Conservation (phyloP, 1,140 invertebrate species). For the Oncopodura yosiiana region DNA sequence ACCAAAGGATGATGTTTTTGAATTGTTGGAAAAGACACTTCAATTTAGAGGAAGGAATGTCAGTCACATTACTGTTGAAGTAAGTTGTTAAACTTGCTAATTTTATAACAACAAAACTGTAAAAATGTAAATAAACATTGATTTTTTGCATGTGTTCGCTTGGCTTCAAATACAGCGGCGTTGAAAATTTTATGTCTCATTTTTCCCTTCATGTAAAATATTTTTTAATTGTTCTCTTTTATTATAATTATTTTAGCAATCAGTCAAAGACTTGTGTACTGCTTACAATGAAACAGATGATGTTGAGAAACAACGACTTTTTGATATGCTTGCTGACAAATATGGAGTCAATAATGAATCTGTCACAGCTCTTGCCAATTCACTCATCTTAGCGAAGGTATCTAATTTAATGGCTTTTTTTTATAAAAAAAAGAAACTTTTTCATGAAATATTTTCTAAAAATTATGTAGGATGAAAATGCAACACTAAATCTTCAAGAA, state of each 20-base stretch:
- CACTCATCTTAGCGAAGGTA: background rate
- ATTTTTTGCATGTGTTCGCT: too few species aligned
- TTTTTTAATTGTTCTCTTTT: background rate
- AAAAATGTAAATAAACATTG: too few species aligned
- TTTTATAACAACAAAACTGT: background rate
- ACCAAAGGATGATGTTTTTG: constrained; percentile 6
- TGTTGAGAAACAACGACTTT: constrained; percentile 27
- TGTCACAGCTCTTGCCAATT: constrained; percentile 18
- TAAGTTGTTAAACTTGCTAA: constrained; percentile 5
- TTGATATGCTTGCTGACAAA: constrained; percentile 23
- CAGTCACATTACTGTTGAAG: constrained; percentile 26
- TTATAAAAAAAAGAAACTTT: background rate
- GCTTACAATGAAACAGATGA: constrained; percentile 28
- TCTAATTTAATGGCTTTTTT: background rate
- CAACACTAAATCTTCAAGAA: constrained; percentile 35
- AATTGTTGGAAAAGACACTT: constrained; percentile 25
- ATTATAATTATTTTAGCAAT: constrained; percentile 18
- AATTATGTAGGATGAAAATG: constrained; percentile 17
- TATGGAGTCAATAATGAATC: constrained; percentile 29
- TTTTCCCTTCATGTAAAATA: background rate
- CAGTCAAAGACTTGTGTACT: constrained; percentile 29
- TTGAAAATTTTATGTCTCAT: too few species aligned
- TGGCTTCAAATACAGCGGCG: too few species aligned
- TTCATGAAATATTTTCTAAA: background rate
- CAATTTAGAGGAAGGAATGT: constrained; percentile 25